Percentiles rank a stretch among this genome's conserved stretches.
phyloP scores from a whole-genome alignment of 2,113 vertebrate species.

The Pholis gunnellus region DNA sequence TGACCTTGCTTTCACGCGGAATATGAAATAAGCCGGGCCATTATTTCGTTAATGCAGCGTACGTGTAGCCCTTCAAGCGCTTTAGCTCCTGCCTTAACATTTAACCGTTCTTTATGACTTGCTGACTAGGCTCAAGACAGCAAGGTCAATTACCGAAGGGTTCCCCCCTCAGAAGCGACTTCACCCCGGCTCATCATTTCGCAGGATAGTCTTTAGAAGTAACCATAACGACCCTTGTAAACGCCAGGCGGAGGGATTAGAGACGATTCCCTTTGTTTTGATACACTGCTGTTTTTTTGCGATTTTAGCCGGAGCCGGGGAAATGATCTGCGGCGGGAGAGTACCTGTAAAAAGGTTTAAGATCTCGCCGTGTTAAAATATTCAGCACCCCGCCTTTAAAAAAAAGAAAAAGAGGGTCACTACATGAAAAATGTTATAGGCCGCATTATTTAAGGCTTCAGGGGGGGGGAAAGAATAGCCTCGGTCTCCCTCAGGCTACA shows the following conservation, averaged over 20 bases:
- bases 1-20: slow-evolving; percentile 85
- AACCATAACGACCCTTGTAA: slow-evolving; percentile 70
- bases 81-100: slow-evolving; percentile 80
- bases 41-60: slow-evolving; percentile 83
- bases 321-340: slow-evolving; percentile 49
- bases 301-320: slow-evolving; percentile 29
- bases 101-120: slow-evolving; percentile 84
- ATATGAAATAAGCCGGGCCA: slow-evolving; percentile 85
- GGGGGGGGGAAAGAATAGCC: slow-evolving; percentile 41
- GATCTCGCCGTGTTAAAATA: slow-evolving; percentile 66
- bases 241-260: slow-evolving; percentile 59
- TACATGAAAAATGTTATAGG: slow-evolving; percentile 66
- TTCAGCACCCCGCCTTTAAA: slow-evolving; percentile 57
- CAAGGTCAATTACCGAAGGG: slow-evolving; percentile 84
- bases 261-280: slow-evolving; percentile 68
- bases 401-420: slow-evolving; percentile 45
- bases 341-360: slow-evolving; percentile 57
- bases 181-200: slow-evolving; percentile 78
- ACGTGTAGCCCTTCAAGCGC: slow-evolving; percentile 82
- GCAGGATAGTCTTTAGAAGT: slow-evolving; percentile 68
- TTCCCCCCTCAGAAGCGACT: slow-evolving; percentile 69
- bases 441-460: slow-evolving; percentile 65
- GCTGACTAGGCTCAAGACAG: slow-evolving; percentile 78
- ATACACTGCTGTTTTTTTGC: slow-evolving; percentile 57
- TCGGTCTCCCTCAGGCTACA: slow-evolving; percentile 47